Evolutionary conservation across 2,797 vertebrate species (phyloP).

Genomic region (Molothrus aeneus): DNA sequence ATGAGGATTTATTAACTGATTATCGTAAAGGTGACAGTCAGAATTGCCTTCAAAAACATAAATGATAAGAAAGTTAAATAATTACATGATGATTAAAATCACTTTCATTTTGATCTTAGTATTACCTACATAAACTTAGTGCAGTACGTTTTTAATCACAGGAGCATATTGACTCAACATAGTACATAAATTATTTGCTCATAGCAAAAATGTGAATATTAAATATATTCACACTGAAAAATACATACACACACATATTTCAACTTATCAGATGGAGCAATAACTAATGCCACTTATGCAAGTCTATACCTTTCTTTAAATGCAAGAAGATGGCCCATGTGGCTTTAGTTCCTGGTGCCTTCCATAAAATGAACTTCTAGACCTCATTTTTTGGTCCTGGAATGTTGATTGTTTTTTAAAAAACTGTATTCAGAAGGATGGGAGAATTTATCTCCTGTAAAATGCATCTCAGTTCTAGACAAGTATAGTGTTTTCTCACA

Average conservation of each 20-base stretch:
- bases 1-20: slow-evolving; percentile 79
- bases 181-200: neutral
- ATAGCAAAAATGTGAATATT: neutral
- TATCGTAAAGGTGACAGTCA: slow-evolving; percentile 66
- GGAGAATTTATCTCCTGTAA: neutral
- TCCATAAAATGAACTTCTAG: neutral
- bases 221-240: neutral
- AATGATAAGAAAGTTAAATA: slow-evolving; percentile 75
- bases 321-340: neutral
- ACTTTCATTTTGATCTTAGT: slow-evolving; percentile 56
- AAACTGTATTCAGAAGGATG: neutral
- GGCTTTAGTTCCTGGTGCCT: neutral
- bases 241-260: neutral
- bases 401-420: neutral
- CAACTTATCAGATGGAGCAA: neutral
- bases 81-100: slow-evolving; percentile 72
- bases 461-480: neutral
- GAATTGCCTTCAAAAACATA: slow-evolving; percentile 63
- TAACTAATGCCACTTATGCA: neutral
- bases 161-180: neutral
- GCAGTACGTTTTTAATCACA: neutral
- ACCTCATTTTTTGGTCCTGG: neutral
- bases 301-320: neutral
- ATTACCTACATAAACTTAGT: slow-evolving; percentile 33
- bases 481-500: neutral